A percentile compares a stretch with the other conserved stretches of the same genome.
Evolutionary conservation across 2,888 invertebrate genomes (phyloP).

Genomic region (Pardosa pseudoannulata): DNA sequence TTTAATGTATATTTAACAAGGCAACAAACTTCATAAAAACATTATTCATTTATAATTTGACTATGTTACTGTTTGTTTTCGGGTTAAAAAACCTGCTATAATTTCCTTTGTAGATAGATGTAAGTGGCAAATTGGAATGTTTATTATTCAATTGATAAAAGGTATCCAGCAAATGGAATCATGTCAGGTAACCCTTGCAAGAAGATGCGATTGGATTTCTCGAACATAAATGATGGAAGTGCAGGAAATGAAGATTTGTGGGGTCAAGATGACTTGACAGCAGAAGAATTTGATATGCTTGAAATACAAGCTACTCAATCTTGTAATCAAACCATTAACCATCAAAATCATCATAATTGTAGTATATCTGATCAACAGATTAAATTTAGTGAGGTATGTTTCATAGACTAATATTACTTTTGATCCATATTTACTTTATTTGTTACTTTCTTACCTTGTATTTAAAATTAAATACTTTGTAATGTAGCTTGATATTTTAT

Average conservation of each 20-base stretch:
- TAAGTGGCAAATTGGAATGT: neutral
- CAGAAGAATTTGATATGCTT: slow-evolving; percentile 69
- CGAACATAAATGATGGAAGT: slow-evolving; percentile 12
- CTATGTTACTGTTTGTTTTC: neutral
- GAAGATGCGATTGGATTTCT: slow-evolving; percentile 39
- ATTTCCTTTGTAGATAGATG: neutral
- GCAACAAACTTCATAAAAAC: too few species aligned
- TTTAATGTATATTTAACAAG: too few species aligned
- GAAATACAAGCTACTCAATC: slow-evolving; percentile 61
- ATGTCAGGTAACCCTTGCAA: slow-evolving; percentile 41
- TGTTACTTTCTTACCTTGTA: too few species aligned
- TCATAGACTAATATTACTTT: too few species aligned
- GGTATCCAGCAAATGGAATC: neutral
- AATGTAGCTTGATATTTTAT: too few species aligned
- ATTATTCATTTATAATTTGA: too few species aligned
- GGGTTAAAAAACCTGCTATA: too few species aligned
- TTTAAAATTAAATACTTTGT: too few species aligned
- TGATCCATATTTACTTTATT: too few species aligned
- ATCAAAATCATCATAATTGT: neutral
- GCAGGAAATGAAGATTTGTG: slow-evolving; percentile 64
- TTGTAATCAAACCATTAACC: neutral
- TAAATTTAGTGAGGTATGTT: too few species aligned
- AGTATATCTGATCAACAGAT: neutral
- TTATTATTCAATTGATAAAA: neutral
- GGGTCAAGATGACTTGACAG: slow-evolving; percentile 64